A percentile compares a stretch with the other conserved stretches of the same genome.
These are phyloP conservation scores for Strix aluco DNA, from an alignment of 2,113 vertebrate genomes.

Conservation along the genomic window DNA sequence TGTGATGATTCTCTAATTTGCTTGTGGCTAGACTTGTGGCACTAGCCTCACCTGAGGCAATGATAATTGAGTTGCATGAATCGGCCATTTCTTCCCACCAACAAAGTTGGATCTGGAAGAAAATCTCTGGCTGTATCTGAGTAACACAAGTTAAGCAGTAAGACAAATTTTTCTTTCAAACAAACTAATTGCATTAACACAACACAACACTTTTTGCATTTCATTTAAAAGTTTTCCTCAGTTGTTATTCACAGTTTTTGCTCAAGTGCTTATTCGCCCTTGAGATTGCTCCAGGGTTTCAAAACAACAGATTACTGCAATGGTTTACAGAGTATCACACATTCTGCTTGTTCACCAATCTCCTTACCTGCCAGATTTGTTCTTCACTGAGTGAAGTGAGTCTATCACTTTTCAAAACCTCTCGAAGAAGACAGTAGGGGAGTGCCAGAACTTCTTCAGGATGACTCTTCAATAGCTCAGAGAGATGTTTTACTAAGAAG, in stretches of 20 bases:
- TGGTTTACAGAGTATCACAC: slow-evolving; percentile 18
- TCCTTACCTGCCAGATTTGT: slow-evolving; percentile 95
- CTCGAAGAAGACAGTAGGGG: slow-evolving; percentile 91
- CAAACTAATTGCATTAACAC: slow-evolving; percentile 39
- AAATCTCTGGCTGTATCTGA: background rate
- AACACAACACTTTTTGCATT: slow-evolving; percentile 10
- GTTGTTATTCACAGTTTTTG: slow-evolving; percentile 22
- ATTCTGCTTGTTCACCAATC: slow-evolving; percentile 20
- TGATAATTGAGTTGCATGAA: background rate
- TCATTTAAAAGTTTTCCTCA: background rate
- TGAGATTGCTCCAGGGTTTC: slow-evolving; percentile 17
- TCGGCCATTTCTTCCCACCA: background rate
- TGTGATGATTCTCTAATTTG: background rate
- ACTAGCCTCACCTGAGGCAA: background rate
- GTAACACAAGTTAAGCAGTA: slow-evolving; percentile 10
- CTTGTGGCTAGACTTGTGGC: no score
- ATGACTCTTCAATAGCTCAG: slow-evolving; percentile 87
- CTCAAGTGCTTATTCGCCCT: slow-evolving; percentile 26
- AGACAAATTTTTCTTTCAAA: slow-evolving; percentile 1
- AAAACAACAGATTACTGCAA: slow-evolving; percentile 28
- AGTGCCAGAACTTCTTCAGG: slow-evolving; percentile 91
- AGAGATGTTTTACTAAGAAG: slow-evolving; percentile 96
- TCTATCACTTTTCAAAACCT: slow-evolving; percentile 95
- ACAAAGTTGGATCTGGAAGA: background rate
- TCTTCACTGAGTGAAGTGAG: slow-evolving; percentile 95